Base-by-base conservation (phyloP, 2,113 vertebrate genomes). In the Lasiurus cinereus region DNA sequence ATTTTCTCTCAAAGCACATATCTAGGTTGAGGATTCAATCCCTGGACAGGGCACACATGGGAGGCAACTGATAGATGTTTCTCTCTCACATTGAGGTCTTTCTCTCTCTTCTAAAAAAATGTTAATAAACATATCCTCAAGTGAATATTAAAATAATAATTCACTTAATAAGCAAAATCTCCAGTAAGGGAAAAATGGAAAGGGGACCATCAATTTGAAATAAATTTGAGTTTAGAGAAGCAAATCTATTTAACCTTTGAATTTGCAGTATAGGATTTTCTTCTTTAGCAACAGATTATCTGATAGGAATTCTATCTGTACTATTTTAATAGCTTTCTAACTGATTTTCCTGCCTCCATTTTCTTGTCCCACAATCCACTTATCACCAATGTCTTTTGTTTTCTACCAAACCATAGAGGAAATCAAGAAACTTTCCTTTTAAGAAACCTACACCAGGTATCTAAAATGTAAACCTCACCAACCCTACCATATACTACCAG, bases 261-360 rank as follows among this genome's bases (percentile, higher is more conserved):
- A 52, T 31, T 0, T 85, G 2, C 15, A 64, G 24, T 77, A 43
- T 39, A 59, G 31, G n/a, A 89, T 69, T 78, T 86, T 14, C 8
- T 91, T 66, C 27, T 66, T 88, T 80, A 67, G 54, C 29, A 88
- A 93, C 11, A 94, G 14, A 22, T 46, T 24, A 66, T 78, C 70
- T 70, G 16, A 15, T 59, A 64, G 84, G 31, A 78, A 92, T n/a
- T 6, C 4, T 84, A 52, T 18, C 11, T 50, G 36, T 7, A 9
- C 9, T 79, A 36, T 84, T 54, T 80, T 52, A 84, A 80, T 82
- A 62, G 29, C 27, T 66, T 90, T 83, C 15, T 52, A 22, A 59
- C 33, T 62, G 13, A 5, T 77, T 94, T 74, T 0, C 74, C 12
- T n/a, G 11, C 19, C 84, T 77, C 10, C 6, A 56, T 33, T 33